These are phyloP conservation scores for Drosophila acutilabella DNA, from an alignment of 2,888 invertebrate species.

Conservation along the genomic window DNA sequence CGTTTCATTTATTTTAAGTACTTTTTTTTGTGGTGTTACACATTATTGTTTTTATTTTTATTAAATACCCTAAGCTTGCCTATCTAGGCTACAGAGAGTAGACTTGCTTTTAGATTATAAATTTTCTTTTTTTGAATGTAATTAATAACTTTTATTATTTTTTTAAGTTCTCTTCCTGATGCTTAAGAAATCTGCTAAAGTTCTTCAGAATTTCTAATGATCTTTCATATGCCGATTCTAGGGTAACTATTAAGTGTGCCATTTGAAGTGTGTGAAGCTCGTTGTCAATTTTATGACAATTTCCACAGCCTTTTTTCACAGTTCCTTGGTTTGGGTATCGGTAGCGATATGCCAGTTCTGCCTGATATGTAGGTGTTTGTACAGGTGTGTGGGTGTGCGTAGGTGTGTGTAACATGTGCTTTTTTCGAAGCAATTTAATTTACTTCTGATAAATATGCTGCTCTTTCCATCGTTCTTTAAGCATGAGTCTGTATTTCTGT, in stretches of 20 bases:
- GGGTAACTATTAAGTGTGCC: constrained; percentile 2
- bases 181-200: too few species aligned
- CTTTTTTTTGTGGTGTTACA: constrained; percentile 12
- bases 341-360: neutral
- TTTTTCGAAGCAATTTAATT: constrained; percentile 63
- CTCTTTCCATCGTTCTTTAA: neutral
- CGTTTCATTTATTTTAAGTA: constrained; percentile 45
- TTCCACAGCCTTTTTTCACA: constrained; percentile 11
- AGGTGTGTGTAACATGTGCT: constrained; percentile 6
- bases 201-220: too few species aligned
- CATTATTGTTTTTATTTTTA: constrained; percentile 11
- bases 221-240: neutral
- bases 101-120: too few species aligned
- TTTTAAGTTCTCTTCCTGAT: too few species aligned
- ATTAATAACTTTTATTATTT: too few species aligned
- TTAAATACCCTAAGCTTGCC: neutral
- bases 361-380: constrained; percentile 11
- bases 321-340: neutral
- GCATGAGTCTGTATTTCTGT: neutral
- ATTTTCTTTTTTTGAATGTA: too few species aligned
- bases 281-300: constrained; percentile 33
- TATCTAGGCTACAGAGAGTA: neutral
- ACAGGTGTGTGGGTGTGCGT: neutral
- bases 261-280: neutral
- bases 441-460: constrained; percentile 55